A percentile compares a stretch with the other conserved stretches of the same genome.
Evolutionary conservation across 2,113 vertebrate species (phyloP).

Genomic region (Sitta europaea): DNA sequence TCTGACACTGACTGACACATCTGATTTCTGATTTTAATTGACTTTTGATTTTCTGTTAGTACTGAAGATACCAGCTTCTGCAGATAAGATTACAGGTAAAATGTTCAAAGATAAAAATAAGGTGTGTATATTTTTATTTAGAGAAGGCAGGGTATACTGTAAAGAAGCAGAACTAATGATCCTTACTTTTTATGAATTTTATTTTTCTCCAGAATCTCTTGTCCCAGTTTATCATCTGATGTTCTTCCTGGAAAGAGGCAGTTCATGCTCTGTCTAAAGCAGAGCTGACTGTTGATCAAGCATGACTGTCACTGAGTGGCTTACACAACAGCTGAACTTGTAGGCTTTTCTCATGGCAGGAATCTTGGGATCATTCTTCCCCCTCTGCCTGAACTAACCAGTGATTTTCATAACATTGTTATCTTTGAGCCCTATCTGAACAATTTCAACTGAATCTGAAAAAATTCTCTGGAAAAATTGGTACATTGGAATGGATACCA

Average conservation of each 20-base stretch:
- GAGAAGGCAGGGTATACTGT: neutral
- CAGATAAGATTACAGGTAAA: neutral
- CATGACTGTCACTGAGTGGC: neutral
- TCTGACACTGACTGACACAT: neutral
- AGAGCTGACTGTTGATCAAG: neutral
- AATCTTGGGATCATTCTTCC: neutral
- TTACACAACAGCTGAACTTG: neutral
- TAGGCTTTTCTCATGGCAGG: neutral
- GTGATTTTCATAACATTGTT: neutral
- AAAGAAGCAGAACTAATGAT: neutral
- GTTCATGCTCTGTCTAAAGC: neutral
- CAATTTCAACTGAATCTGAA: neutral
- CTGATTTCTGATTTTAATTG: neutral
- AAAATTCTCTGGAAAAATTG: neutral
- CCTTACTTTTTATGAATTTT: neutral
- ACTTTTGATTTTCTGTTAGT: neutral
- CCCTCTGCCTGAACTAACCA: neutral
- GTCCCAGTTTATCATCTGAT: neutral
- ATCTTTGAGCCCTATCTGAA: neutral
- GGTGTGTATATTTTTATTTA: neutral
- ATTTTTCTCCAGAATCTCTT: neutral
- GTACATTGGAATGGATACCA: neutral
- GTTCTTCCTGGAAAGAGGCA: neutral
- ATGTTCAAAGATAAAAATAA: neutral
- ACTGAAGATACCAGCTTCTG: neutral